These are phyloP conservation scores for Premnoplex brunnescens DNA, from an alignment of 2,797 vertebrate genomes.

Conservation along the genomic window DNA sequence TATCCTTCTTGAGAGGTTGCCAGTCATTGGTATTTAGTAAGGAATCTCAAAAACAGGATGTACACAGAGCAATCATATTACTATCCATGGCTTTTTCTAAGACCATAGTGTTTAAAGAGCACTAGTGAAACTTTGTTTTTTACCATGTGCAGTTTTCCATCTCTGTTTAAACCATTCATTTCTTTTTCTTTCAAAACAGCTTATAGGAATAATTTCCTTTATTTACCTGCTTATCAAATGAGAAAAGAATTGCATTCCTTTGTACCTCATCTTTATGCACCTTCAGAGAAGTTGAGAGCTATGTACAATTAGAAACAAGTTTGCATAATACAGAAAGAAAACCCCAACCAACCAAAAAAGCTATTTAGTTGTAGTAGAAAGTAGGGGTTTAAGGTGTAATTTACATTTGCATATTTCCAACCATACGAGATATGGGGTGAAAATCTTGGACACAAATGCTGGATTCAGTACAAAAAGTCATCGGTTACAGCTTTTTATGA, in stretches of 20 bases:
- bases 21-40: neutral
- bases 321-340: neutral
- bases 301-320: neutral
- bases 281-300: neutral
- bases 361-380: neutral
- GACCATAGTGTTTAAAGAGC: neutral
- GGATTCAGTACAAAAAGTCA: neutral
- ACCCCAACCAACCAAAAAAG: neutral
- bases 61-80: neutral
- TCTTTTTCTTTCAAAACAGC: neutral
- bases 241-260: neutral
- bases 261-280: neutral
- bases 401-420: neutral
- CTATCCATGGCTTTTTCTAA: neutral
- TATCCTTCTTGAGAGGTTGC: neutral
- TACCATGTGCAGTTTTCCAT: neutral
- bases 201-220: neutral
- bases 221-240: neutral
- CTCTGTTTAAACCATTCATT: neutral
- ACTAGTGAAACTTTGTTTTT: neutral
- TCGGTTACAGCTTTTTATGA: neutral
- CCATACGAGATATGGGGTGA: neutral
- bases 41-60: neutral
- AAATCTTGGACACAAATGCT: neutral
- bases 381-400: accelerated